These are phyloP conservation scores for Tinamus guttatus DNA, from an alignment of 2,113 vertebrate genomes.

Conservation along the genomic window DNA sequence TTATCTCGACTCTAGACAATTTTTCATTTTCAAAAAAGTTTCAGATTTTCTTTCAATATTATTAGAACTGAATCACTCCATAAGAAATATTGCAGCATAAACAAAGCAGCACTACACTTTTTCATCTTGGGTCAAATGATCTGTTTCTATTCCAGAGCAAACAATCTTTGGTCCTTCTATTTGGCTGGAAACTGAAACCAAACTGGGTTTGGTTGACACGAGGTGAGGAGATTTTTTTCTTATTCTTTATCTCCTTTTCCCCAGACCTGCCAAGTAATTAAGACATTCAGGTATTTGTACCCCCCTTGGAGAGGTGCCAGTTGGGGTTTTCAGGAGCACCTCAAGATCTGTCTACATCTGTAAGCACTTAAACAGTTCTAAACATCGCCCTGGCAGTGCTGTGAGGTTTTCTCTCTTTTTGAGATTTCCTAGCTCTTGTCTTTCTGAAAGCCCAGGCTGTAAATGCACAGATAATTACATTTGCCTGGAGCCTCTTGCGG, in stretches of 20 bases:
- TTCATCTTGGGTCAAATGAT: background rate
- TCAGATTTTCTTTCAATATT: background rate
- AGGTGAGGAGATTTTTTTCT: background rate
- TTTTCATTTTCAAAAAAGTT: background rate
- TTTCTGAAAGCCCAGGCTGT: background rate
- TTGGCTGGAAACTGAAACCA: background rate
- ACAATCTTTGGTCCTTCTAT: background rate
- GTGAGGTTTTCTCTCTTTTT: background rate
- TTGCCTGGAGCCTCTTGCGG: background rate
- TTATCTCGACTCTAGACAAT: background rate
- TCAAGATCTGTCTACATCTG: background rate
- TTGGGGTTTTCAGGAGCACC: background rate
- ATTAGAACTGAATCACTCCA: background rate
- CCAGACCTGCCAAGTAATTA: background rate
- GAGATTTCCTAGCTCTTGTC: background rate
- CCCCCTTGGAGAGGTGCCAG: background rate
- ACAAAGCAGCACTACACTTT: background rate
- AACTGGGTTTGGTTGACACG: background rate
- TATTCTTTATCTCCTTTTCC: background rate
- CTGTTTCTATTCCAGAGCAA: background rate
- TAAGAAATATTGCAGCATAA: background rate
- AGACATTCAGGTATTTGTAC: rapidly evolving
- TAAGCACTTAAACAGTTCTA: background rate
- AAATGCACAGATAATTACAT: rapidly evolving
- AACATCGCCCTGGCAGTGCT: background rate